These are phyloP conservation scores for Cyclina sinensis DNA, from an alignment of 1,140 invertebrate genomes.

Conservation along the genomic window DNA sequence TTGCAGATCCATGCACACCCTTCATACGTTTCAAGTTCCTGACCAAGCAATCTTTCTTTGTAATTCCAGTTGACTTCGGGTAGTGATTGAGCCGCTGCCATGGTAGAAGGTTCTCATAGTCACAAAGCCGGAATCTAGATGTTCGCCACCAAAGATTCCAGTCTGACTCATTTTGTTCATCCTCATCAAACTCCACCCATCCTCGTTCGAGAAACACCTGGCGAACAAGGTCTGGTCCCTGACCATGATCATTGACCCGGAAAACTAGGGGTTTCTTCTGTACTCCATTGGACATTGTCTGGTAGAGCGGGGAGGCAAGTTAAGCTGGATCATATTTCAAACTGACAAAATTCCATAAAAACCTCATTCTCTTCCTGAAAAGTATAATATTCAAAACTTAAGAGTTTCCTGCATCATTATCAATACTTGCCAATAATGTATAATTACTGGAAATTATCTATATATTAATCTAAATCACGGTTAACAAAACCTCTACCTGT, in stretches of 20 bases:
- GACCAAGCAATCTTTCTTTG: slow-evolving; percentile 93
- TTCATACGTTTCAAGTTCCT: slow-evolving; percentile 93
- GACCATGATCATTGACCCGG: slow-evolving; percentile 89
- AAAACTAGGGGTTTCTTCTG: slow-evolving; percentile 77
- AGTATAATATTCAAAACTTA: background rate
- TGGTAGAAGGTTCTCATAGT: slow-evolving; percentile 90
- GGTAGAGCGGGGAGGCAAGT: background rate
- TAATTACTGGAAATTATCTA: too few relatives aligned
- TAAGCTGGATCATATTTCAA: background rate
- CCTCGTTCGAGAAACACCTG: slow-evolving; percentile 91
- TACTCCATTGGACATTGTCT: slow-evolving; percentile 37
- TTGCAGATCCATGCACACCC: slow-evolving; percentile 91
- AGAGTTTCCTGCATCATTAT: too few relatives aligned
- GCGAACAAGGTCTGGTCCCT: slow-evolving; percentile 91
- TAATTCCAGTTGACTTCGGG: slow-evolving; percentile 93
- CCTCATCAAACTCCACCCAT: slow-evolving; percentile 91
- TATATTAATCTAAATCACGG: too few relatives aligned
- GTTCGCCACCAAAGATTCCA: slow-evolving; percentile 95
- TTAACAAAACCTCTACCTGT: too few relatives aligned
- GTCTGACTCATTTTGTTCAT: slow-evolving; percentile 89
- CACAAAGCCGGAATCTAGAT: slow-evolving; percentile 90
- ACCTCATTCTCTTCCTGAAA: background rate
- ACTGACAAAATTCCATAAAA: background rate
- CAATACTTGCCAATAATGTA: too few relatives aligned
- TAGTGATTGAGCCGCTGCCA: slow-evolving; percentile 95